A percentile compares a stretch with the other conserved stretches of the same genome.
Evolutionary conservation across 2,113 vertebrate species (phyloP).

Genomic region (Mionectes macconnelli): DNA sequence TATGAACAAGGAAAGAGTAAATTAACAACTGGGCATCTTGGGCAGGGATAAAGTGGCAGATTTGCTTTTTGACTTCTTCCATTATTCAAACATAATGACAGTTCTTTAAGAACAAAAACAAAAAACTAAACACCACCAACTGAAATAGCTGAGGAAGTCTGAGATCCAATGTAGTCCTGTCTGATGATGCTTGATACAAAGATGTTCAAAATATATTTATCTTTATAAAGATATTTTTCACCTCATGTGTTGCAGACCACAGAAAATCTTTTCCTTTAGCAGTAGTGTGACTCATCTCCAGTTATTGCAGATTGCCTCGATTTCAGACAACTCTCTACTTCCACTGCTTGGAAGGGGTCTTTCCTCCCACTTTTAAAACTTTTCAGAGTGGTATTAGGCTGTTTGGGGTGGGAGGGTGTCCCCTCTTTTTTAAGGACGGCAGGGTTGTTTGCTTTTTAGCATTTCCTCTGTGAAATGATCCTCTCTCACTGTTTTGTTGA

Average conservation of each 20-base stretch:
- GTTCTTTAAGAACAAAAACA: not conserved
- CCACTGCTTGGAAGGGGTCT: not conserved
- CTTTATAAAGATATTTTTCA: not conserved
- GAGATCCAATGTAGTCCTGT: not conserved
- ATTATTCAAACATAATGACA: not conserved
- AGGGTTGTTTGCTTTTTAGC: not conserved
- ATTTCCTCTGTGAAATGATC: not conserved
- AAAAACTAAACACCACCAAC: not conserved
- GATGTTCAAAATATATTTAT: not conserved
- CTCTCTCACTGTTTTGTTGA: not conserved
- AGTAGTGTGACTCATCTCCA: not conserved
- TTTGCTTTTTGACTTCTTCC: not conserved
- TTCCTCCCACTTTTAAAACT: not conserved
- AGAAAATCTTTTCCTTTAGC: not conserved
- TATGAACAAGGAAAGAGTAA: not conserved
- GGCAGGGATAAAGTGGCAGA: not conserved
- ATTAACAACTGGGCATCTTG: not conserved
- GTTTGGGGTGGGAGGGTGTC: not conserved
- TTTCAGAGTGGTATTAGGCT: not conserved
- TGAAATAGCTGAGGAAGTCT: not conserved
- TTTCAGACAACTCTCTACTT: not conserved
- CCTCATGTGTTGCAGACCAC: accelerated
- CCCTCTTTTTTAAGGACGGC: not conserved
- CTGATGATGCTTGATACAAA: not conserved
- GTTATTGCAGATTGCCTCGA: not conserved